phyloP scores from a whole-genome alignment of 2,113 vertebrate genomes.

The Machaerirhynchus nigripectus region DNA sequence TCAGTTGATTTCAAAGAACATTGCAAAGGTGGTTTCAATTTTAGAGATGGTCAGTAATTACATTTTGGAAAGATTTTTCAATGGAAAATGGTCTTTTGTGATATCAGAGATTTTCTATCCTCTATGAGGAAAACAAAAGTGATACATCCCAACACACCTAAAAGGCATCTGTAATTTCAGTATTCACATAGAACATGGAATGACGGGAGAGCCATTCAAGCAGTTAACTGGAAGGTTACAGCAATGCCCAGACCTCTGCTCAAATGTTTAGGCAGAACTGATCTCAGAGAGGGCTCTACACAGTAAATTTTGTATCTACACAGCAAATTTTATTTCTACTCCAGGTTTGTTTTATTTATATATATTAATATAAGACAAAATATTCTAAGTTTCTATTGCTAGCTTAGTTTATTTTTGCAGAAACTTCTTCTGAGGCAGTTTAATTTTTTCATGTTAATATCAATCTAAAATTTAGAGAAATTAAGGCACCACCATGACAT shows the following conservation, averaged over 20 bases:
- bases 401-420: neutral
- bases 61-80: neutral
- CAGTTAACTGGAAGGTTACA: neutral
- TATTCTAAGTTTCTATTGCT: neutral
- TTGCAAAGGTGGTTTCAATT: neutral
- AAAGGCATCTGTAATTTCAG: neutral
- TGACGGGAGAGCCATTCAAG: neutral
- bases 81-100: neutral
- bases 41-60: neutral
- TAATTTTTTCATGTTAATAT: neutral
- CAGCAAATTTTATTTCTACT: neutral
- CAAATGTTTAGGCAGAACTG: neutral
- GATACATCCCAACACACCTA: rapidly evolving
- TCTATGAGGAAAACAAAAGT: neutral
- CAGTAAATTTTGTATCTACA: neutral
- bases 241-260: neutral
- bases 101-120: neutral
- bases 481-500: neutral
- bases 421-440: neutral
- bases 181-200: neutral
- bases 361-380: neutral
- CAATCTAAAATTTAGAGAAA: neutral
- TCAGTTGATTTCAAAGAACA: neutral
- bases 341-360: neutral
- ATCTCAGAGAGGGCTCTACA: neutral